Evolutionary conservation across 2,888 invertebrate genomes (phyloP).

Genomic region (Cremastinae sp.): DNA sequence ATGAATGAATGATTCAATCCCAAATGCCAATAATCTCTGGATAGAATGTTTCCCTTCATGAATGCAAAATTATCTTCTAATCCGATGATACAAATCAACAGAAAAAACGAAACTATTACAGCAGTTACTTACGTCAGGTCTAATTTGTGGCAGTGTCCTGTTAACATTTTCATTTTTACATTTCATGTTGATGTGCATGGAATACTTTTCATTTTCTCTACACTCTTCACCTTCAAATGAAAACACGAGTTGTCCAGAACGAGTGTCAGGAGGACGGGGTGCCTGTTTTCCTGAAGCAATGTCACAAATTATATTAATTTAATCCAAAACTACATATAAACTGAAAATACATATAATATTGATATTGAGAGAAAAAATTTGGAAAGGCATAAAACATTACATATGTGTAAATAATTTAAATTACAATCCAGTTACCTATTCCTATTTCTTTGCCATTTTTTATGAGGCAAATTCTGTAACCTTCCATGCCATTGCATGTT

Average conservation of each 20-base stretch:
- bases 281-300: slow-evolving; percentile 66
- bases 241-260: slow-evolving; percentile 63
- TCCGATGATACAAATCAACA: background rate
- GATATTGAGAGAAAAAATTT: background rate
- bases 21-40: too few species aligned
- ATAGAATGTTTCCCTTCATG: too few species aligned
- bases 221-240: slow-evolving; percentile 72
- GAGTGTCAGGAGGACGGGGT: slow-evolving; percentile 57
- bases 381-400: too few species aligned
- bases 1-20: too few species aligned
- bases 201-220: slow-evolving; percentile 62
- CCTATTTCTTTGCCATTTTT: slow-evolving; percentile 67
- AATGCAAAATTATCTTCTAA: too few species aligned
- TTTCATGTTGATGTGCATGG: slow-evolving; percentile 68
- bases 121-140: slow-evolving; percentile 64
- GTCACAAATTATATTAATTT: background rate
- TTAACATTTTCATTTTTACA: slow-evolving; percentile 68
- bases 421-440: slow-evolving; percentile 67
- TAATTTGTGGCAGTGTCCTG: slow-evolving; percentile 64
- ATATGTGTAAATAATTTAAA: background rate
- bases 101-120: background rate
- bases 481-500: slow-evolving; percentile 66
- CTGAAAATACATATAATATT: background rate
- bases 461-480: slow-evolving; percentile 70
- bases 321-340: background rate